phyloP scores from a whole-genome alignment of 2,888 invertebrate species.

The Chouioia cunea region DNA sequence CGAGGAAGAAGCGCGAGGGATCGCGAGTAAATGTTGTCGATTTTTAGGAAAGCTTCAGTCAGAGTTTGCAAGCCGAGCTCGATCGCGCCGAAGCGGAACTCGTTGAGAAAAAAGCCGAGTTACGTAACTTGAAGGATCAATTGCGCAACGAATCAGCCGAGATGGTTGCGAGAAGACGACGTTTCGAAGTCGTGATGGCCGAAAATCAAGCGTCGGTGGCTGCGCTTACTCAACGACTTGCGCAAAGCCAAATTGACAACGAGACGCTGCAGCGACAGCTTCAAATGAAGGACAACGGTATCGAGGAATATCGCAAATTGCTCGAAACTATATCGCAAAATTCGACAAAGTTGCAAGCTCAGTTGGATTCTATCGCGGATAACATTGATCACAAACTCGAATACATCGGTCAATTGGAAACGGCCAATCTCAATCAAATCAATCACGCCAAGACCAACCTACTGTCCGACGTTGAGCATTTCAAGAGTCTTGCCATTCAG shows the following conservation, averaged over 20 bases:
- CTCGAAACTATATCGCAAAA: constrained; percentile 58
- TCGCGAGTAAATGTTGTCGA: neutral
- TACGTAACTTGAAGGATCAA: constrained; percentile 62
- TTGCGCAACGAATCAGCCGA: constrained; percentile 63
- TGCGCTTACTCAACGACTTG: constrained; percentile 59
- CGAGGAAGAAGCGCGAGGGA: too few relatives aligned
- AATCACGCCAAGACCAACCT: constrained; percentile 56
- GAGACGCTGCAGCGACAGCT: constrained; percentile 60
- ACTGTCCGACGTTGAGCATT: constrained; percentile 57
- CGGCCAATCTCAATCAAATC: constrained; percentile 57
- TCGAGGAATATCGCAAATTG: constrained; percentile 58
- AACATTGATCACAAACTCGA: constrained; percentile 57
- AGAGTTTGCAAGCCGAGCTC: constrained; percentile 64
- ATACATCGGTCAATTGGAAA: constrained; percentile 58
- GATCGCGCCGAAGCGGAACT: constrained; percentile 64
- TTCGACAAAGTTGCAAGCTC: constrained; percentile 59
- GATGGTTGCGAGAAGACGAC: constrained; percentile 61
- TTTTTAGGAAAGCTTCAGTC: constrained; percentile 63
- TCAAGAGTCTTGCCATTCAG: constrained; percentile 54
- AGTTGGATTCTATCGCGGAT: constrained; percentile 57
- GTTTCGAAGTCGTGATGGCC: constrained; percentile 63
- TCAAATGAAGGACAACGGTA: constrained; percentile 55
- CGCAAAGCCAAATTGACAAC: constrained; percentile 61
- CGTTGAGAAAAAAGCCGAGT: constrained; percentile 62
- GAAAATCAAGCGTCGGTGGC: constrained; percentile 64